phyloP scores from a whole-genome alignment of 2,888 invertebrate species.

The Drosophila mimetica region DNA sequence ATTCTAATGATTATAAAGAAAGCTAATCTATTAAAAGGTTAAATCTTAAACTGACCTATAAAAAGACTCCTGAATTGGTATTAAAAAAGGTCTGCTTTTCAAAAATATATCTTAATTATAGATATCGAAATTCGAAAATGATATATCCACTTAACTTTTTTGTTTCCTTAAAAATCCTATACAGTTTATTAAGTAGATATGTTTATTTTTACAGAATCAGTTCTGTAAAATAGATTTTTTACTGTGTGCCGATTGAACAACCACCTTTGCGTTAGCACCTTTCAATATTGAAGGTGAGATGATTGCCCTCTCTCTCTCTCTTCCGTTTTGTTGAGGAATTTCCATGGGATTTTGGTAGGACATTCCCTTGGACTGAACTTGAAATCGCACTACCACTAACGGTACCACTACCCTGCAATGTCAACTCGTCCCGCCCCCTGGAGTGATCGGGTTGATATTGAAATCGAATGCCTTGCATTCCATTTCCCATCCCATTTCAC shows the following conservation, averaged over 20 bases:
- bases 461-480: slow-evolving; percentile 25
- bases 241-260: slow-evolving; percentile 11
- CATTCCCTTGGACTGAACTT: slow-evolving; percentile 32
- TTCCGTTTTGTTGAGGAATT: slow-evolving; percentile 9
- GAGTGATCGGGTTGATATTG: slow-evolving; percentile 19
- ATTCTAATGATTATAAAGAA: too few relatives aligned
- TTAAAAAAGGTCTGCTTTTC: too few relatives aligned
- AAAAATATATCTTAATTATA: too few relatives aligned
- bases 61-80: too few relatives aligned
- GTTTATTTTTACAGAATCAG: too few relatives aligned
- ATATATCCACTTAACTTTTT: too few relatives aligned
- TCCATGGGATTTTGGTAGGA: neutral
- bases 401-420: neutral
- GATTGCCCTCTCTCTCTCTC: slow-evolving; percentile 6
- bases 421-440: slow-evolving; percentile 22
- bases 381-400: slow-evolving; percentile 3
- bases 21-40: too few relatives aligned
- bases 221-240: too few relatives aligned
- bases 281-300: slow-evolving; percentile 33
- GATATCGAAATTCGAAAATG: too few relatives aligned
- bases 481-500: slow-evolving; percentile 16
- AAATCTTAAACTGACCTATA: too few relatives aligned
- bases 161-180: too few relatives aligned
- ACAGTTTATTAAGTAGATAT: too few relatives aligned
- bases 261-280: slow-evolving; percentile 16